Percentiles rank a stretch among this genome's conserved stretches.
Evolutionary conservation across 2,888 invertebrate genomes (phyloP).

Genomic region (Tipula vernalis): DNA sequence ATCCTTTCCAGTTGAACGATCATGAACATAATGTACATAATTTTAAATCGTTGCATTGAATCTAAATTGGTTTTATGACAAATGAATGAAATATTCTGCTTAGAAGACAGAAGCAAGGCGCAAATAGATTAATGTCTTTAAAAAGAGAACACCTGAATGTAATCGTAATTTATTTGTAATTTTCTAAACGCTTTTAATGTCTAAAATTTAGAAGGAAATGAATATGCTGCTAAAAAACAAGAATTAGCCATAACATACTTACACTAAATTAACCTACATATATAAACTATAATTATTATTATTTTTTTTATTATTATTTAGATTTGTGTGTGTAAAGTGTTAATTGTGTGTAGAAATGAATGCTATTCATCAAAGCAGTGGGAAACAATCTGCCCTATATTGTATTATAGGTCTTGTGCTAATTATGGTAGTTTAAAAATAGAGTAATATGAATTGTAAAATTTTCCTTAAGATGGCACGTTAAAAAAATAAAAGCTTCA

Average conservation of each 20-base stretch:
- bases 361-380: not conserved
- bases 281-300: not conserved
- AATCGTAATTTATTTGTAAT: not conserved
- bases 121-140: not conserved
- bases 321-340: not conserved
- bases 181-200: not conserved
- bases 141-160: not conserved
- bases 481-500: no score
- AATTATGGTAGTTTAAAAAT: not conserved
- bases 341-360: not conserved
- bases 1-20: no score
- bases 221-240: not conserved
- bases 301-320: not conserved
- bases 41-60: not conserved
- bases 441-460: not conserved
- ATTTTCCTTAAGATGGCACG: no score
- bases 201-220: not conserved
- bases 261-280: not conserved
- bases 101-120: not conserved
- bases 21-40: not conserved
- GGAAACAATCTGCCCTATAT: not conserved
- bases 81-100: not conserved
- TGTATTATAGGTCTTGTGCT: not conserved
- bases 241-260: not conserved
- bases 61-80: not conserved